Evolutionary conservation across 1,140 invertebrate species (phyloP).

Genomic region (Frieseomelitta varia): DNA sequence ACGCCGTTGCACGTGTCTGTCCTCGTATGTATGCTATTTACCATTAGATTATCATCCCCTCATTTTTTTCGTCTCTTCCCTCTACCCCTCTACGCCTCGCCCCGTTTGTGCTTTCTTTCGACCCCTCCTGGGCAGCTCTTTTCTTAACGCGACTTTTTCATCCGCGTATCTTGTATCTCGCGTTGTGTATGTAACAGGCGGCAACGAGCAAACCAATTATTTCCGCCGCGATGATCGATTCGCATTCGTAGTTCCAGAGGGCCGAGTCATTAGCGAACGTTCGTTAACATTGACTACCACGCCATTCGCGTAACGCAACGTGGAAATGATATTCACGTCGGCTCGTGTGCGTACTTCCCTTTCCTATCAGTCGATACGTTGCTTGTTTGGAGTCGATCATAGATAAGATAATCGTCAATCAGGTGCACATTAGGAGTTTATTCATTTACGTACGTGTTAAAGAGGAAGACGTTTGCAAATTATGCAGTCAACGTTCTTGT

Average conservation of each 20-base stretch:
- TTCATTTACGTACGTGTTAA: neutral
- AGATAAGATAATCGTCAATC: slow-evolving; percentile 26
- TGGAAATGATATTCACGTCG: slow-evolving; percentile 16
- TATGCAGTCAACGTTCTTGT: no score
- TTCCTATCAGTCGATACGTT: slow-evolving; percentile 9
- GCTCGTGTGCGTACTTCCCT: neutral
- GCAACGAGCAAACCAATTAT: slow-evolving; percentile 46
- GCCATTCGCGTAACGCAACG: neutral
- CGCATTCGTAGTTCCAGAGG: slow-evolving; percentile 15
- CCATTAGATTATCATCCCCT: slow-evolving; percentile 66
- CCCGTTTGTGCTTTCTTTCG: slow-evolving; percentile 31
- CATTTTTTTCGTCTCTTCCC: slow-evolving; percentile 55
- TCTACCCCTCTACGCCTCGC: slow-evolving; percentile 27
- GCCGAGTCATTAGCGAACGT: slow-evolving; percentile 50
- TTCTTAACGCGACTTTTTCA: slow-evolving; percentile 11
- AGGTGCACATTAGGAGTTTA: neutral
- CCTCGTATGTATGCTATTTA: slow-evolving; percentile 57
- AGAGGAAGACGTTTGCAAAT: neutral
- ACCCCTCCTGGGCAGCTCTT: neutral
- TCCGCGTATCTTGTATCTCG: slow-evolving; percentile 38
- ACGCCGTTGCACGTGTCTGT: slow-evolving; percentile 12
- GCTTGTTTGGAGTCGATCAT: neutral
- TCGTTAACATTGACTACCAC: slow-evolving; percentile 40
- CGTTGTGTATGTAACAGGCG: slow-evolving; percentile 36
- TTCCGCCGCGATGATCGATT: slow-evolving; percentile 49